These are phyloP conservation scores for Autographa gamma DNA, from an alignment of 2,888 invertebrate genomes.

Conservation along the genomic window DNA sequence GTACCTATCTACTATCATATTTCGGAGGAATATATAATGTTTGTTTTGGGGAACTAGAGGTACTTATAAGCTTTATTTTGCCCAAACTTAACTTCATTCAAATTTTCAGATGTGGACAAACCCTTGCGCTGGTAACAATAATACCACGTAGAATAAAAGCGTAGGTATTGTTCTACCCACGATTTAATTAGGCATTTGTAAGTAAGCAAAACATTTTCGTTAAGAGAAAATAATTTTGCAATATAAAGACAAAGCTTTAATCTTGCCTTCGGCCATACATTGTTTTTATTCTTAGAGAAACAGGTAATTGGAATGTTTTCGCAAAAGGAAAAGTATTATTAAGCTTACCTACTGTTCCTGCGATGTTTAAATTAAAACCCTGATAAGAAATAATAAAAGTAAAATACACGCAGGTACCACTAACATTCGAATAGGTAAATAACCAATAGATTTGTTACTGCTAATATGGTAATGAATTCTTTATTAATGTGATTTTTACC, in stretches of 20 bases:
- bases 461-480: too few species aligned
- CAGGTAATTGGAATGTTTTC: conserved; percentile 40
- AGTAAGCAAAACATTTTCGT: conserved; percentile 28
- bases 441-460: too few species aligned
- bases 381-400: background rate
- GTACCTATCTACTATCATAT: too few species aligned
- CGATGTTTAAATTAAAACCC: conserved; percentile 9
- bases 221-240: conserved; percentile 23
- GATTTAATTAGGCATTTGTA: conserved; percentile 40
- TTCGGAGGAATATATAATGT: too few species aligned
- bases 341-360: background rate
- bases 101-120: too few species aligned
- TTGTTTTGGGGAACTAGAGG: too few species aligned
- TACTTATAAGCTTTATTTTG: too few species aligned
- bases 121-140: background rate
- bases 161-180: conserved; percentile 6
- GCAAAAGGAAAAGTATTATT: conserved; percentile 29
- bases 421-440: too few species aligned
- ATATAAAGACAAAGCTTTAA: conserved; percentile 21
- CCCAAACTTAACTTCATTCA: too few species aligned
- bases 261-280: conserved; percentile 34
- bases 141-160: conserved; percentile 7
- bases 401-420: too few species aligned
- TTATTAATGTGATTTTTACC: too few species aligned
- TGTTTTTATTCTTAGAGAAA: conserved; percentile 23